Evolutionary conservation across 2,113 vertebrate genomes (phyloP).

Genomic region (Calyptomena viridis): DNA sequence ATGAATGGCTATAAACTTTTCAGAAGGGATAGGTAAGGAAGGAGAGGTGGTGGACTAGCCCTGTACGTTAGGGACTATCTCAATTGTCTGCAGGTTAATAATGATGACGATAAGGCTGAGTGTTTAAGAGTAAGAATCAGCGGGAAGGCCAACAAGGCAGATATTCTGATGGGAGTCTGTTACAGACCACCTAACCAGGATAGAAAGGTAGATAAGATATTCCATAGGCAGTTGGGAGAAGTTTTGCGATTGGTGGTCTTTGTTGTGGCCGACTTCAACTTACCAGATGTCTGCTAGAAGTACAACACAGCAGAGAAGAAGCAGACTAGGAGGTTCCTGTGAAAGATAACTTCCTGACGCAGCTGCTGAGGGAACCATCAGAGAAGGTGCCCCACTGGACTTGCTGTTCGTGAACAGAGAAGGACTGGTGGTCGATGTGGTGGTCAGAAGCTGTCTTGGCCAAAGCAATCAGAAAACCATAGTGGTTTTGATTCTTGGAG

Average conservation of each 20-base stretch:
- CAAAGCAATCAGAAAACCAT: not conserved
- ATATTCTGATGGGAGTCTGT: not conserved
- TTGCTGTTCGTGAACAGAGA: not conserved
- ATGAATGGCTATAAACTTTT: not conserved
- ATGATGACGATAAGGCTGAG: not conserved
- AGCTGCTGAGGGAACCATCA: not conserved
- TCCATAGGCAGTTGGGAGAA: not conserved
- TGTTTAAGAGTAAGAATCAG: not conserved
- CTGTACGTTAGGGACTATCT: not conserved
- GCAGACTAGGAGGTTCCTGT: not conserved
- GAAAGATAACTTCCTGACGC: not conserved
- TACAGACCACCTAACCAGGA: not conserved
- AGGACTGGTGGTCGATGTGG: not conserved
- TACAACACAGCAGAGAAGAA: not conserved
- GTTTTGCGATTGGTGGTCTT: accelerated
- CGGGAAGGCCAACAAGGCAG: not conserved
- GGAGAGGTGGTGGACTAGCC: not conserved
- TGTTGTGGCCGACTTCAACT: not conserved
- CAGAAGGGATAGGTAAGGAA: not conserved
- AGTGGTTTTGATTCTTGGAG: not conserved
- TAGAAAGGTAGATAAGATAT: not conserved
- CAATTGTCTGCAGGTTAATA: not conserved
- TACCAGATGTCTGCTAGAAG: not conserved
- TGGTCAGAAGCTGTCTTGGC: not conserved
- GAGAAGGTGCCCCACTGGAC: not conserved